Evolutionary conservation across 2,113 vertebrate genomes (phyloP).

Genomic region (Platichthys flesus): DNA sequence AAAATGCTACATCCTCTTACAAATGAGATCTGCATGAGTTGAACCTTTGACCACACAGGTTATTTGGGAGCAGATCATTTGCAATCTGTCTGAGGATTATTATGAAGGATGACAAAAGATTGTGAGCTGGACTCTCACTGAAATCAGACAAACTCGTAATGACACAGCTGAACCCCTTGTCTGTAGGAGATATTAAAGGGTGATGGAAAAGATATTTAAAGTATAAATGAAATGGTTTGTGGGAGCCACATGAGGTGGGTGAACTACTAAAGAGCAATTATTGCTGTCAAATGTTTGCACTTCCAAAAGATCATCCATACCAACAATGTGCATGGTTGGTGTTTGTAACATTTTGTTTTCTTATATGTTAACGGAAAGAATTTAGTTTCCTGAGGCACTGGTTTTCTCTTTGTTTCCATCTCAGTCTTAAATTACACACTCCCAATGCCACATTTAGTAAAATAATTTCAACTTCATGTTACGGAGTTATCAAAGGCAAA

Average conservation of each 20-base stretch:
- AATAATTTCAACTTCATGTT: not conserved
- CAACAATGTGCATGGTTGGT: too few species aligned
- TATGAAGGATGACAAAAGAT: not conserved
- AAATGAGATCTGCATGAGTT: conserved; percentile 43
- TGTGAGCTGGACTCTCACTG: not conserved
- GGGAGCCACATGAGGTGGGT: not conserved
- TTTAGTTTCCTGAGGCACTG: not conserved
- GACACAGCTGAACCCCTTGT: too few species aligned
- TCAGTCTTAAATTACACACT: too few species aligned
- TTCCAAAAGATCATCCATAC: too few species aligned
- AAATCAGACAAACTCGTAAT: not conserved
- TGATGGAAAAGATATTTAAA: too few species aligned
- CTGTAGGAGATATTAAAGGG: too few species aligned
- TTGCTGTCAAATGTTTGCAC: not conserved
- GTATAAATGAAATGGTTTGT: not conserved
- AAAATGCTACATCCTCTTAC: conserved; percentile 37
- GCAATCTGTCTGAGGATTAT: not conserved
- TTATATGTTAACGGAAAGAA: not conserved
- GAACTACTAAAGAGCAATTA: not conserved
- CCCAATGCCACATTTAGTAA: not conserved
- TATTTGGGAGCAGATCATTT: not conserved
- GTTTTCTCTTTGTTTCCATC: too few species aligned
- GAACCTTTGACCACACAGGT: conserved; percentile 17
- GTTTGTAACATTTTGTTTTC: too few species aligned
- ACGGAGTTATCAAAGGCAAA: too few species aligned